Evolutionary conservation across 2,888 invertebrate species (phyloP).

Genomic region (Hyppa rectilinea): DNA sequence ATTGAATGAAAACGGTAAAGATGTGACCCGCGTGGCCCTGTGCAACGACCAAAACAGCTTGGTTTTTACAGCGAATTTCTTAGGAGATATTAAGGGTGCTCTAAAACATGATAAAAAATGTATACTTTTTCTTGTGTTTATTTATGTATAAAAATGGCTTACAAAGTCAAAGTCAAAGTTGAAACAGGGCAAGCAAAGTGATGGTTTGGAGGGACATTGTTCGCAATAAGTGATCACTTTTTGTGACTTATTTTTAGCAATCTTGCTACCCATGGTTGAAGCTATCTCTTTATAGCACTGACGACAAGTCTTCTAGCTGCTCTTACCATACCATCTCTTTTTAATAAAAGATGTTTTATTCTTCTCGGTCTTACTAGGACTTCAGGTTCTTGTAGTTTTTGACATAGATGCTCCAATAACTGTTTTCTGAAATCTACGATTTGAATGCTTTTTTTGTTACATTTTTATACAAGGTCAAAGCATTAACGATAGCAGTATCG

Average conservation of each 20-base stretch:
- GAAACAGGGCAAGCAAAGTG: conserved; percentile 9
- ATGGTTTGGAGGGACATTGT: conserved; percentile 10
- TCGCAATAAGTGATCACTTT: conserved; percentile 19
- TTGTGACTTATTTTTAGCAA: conserved; percentile 29
- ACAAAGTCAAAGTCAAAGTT: too few species aligned
- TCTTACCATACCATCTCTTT: conserved; percentile 20
- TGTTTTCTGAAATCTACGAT: too few species aligned
- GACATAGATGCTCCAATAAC: too few species aligned
- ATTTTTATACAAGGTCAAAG: too few species aligned
- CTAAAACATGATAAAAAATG: conserved; percentile 8
- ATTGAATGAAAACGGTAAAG: conserved; percentile 37
- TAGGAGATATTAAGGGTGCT: conserved; percentile 8
- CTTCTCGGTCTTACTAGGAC: conserved; percentile 21
- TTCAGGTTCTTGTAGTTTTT: not conserved
- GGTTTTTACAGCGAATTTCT: conserved; percentile 20
- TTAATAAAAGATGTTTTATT: conserved; percentile 23
- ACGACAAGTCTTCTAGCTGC: conserved; percentile 26
- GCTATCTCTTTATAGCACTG: conserved; percentile 1
- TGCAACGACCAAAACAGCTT: conserved; percentile 24
- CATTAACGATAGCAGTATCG: too few species aligned
- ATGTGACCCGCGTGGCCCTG: conserved; percentile 33
- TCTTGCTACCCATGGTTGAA: conserved; percentile 24
- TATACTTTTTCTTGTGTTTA: conserved; percentile 1
- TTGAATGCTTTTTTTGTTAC: too few species aligned
- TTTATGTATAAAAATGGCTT: too few species aligned